These are phyloP conservation scores for Agriotes lineatus DNA, from an alignment of 2,888 invertebrate genomes.

Conservation along the genomic window DNA sequence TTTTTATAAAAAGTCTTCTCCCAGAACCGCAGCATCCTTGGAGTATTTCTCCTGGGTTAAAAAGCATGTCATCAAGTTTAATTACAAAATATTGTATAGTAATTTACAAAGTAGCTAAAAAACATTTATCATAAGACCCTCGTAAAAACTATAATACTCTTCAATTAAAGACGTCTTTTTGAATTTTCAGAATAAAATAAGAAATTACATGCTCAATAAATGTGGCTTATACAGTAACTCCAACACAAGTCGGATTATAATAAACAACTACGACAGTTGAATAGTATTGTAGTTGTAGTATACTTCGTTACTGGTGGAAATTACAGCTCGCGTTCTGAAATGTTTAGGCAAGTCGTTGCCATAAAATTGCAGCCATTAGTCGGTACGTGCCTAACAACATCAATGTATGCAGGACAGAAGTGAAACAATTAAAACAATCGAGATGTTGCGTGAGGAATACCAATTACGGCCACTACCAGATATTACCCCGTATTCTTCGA, in stretches of 20 bases:
- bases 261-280: not conserved
- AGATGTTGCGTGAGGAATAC: slow-evolving; percentile 28
- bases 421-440: slow-evolving; percentile 40
- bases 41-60: too few relatives aligned
- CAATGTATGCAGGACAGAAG: slow-evolving; percentile 35
- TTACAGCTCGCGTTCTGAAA: slow-evolving; percentile 26
- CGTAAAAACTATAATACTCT: too few relatives aligned
- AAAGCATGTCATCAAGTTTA: too few relatives aligned
- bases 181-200: too few relatives aligned
- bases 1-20: not conserved
- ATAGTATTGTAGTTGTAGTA: not conserved
- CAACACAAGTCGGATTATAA: too few relatives aligned
- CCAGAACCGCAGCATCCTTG: too few relatives aligned
- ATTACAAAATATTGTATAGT: too few relatives aligned
- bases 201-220: too few relatives aligned
- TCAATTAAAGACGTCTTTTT: too few relatives aligned
- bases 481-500: slow-evolving; percentile 2
- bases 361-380: slow-evolving; percentile 30
- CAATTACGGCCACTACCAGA: slow-evolving; percentile 3
- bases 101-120: too few relatives aligned
- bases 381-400: slow-evolving; percentile 30
- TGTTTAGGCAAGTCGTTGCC: slow-evolving; percentile 26
- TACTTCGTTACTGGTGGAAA: slow-evolving; percentile 3
- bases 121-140: too few relatives aligned
- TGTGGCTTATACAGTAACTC: too few relatives aligned